phyloP scores from a whole-genome alignment of 2,888 invertebrate species.

The Tortrix viridana region DNA sequence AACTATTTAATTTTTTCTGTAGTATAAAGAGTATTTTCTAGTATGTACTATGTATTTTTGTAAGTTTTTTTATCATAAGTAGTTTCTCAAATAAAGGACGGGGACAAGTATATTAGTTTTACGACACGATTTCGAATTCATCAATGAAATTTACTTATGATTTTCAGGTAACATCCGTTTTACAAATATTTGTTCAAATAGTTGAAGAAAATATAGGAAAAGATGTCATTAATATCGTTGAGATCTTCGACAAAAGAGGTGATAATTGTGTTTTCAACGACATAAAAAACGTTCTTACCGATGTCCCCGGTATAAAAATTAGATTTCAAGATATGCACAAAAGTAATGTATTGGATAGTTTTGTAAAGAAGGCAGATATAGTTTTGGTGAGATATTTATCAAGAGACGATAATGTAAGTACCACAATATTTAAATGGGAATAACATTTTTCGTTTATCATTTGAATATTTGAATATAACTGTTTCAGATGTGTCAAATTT shows the following conservation, averaged over 20 bases:
- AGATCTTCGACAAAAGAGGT: slow-evolving; percentile 37
- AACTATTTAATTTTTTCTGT: too few relatives aligned
- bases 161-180: slow-evolving; percentile 40
- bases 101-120: too few relatives aligned
- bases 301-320: slow-evolving; percentile 16
- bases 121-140: too few relatives aligned
- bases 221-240: slow-evolving; percentile 36
- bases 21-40: too few relatives aligned
- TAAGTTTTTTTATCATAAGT: too few relatives aligned
- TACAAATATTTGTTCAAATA: slow-evolving; percentile 43
- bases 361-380: slow-evolving; percentile 32
- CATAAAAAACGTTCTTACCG: slow-evolving; percentile 6
- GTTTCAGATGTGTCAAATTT: slow-evolving; percentile 34
- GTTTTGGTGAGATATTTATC: slow-evolving; percentile 29
- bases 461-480: too few relatives aligned
- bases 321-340: slow-evolving; percentile 23
- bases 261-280: slow-evolving; percentile 21
- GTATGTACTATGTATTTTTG: too few relatives aligned
- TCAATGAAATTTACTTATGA: not conserved
- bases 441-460: too few relatives aligned
- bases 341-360: slow-evolving; percentile 21
- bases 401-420: slow-evolving; percentile 34
- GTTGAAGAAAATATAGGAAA: slow-evolving; percentile 42
- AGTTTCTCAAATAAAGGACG: too few relatives aligned
- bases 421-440: not conserved